Conservation (phyloP, 2,113 vertebrate species). For the Oenanthe melanoleuca region DNA sequence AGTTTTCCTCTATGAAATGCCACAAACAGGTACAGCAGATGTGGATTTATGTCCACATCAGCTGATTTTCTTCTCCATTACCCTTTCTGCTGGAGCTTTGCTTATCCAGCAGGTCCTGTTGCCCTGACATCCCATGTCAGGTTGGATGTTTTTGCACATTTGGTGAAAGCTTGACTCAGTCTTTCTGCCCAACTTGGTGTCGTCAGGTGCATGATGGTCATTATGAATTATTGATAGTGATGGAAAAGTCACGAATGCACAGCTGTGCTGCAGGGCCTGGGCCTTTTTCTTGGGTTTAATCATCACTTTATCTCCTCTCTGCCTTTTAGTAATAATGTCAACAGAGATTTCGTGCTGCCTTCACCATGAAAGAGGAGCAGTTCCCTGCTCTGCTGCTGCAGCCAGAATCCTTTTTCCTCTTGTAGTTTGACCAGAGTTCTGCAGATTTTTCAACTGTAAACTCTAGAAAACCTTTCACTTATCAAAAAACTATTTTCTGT, state of each 20-base stretch:
- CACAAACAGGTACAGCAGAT: background rate
- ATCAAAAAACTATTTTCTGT: background rate
- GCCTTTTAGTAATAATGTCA: background rate
- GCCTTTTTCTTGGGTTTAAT: constrained; percentile 10
- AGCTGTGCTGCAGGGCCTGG: constrained; percentile 7
- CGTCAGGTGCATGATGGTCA: background rate
- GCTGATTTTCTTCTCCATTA: constrained; percentile 59
- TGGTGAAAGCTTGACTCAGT: background rate
- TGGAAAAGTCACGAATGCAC: background rate
- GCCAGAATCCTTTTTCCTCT: background rate
- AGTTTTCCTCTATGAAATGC: background rate
- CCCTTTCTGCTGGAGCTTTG: constrained; percentile 23
- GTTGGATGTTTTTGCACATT: background rate
- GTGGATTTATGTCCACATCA: constrained; percentile 38
- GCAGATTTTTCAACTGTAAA: background rate
- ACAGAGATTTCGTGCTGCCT: background rate
- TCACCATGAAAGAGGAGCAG: background rate
- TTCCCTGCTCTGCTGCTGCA: background rate
- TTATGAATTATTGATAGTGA: constrained; percentile 46
- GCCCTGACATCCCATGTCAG: background rate
- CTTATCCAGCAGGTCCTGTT: constrained; percentile 28
- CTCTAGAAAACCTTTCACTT: background rate
- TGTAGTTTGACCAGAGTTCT: background rate
- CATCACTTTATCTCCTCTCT: constrained; percentile 2
- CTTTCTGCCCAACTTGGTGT: background rate